Percentiles rank a stretch among this genome's conserved stretches.
Conservation (phyloP, 2,888 invertebrate species). For the Tetropium fuscum region DNA sequence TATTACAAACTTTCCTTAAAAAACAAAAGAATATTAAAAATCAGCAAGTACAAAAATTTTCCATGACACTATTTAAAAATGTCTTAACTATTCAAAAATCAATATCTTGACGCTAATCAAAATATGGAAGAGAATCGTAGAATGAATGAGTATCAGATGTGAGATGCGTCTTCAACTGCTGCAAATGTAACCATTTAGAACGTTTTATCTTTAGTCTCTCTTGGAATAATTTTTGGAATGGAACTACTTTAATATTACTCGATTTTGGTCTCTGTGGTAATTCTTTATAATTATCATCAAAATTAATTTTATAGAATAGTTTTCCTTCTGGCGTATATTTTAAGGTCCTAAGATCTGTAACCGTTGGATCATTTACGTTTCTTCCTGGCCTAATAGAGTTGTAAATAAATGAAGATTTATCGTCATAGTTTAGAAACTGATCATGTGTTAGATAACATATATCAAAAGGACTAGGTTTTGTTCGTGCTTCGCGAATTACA, state of each 20-base stretch:
- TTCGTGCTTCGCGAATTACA: constrained; percentile 9
- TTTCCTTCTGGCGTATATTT: constrained; percentile 1
- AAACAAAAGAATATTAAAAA: too few relatives aligned
- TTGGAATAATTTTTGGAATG: constrained; percentile 12
- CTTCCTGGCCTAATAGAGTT: constrained; percentile 15
- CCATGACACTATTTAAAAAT: too few relatives aligned
- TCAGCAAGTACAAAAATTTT: too few relatives aligned
- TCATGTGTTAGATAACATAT: background rate
- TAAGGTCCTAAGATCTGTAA: constrained; percentile 17
- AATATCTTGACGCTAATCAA: too few relatives aligned
- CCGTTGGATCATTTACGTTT: constrained; percentile 22
- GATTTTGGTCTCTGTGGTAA: constrained; percentile 16
- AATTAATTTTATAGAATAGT: constrained; percentile 20
- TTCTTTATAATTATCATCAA: constrained; percentile 16
- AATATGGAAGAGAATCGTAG: constrained; percentile 23
- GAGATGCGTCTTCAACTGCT: constrained; percentile 17
- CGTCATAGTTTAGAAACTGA: background rate
- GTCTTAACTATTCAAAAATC: too few relatives aligned
- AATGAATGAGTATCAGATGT: constrained; percentile 22
- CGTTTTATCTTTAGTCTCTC: constrained; percentile 19
- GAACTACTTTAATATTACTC: constrained; percentile 12
- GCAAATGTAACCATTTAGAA: constrained; percentile 21
- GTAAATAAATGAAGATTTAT: background rate
- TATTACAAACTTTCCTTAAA: too few relatives aligned
- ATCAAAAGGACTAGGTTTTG: constrained; percentile 8